Conservation (phyloP, 2,888 invertebrate species). For the Troilus luridus region DNA sequence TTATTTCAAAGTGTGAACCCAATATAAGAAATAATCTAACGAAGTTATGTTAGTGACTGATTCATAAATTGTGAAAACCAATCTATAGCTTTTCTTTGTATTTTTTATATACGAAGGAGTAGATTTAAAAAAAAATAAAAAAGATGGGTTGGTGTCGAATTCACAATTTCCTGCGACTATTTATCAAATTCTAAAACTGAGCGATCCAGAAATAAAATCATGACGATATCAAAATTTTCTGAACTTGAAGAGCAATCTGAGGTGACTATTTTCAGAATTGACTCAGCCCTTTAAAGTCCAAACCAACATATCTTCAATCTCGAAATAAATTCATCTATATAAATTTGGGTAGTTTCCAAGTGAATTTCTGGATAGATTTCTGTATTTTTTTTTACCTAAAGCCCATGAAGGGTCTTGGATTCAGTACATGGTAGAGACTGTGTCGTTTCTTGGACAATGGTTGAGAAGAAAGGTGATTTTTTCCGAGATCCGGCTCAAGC, state of each 20-base stretch:
- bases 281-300: neutral
- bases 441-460: too few species aligned
- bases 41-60: neutral
- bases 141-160: neutral
- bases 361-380: neutral
- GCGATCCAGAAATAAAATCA: neutral
- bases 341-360: neutral
- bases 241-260: neutral
- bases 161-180: neutral
- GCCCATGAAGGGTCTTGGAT: too few species aligned
- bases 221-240: conserved; percentile 33
- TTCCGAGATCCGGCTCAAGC: too few species aligned
- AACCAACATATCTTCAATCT: neutral
- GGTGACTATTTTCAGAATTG: conserved; percentile 11
- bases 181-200: conserved; percentile 28
- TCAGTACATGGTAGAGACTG: too few species aligned
- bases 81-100: neutral
- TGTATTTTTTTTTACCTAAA: neutral
- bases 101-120: neutral
- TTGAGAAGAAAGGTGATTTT: too few species aligned
- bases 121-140: neutral
- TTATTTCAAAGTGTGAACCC: neutral
- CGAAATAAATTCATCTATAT: conserved; percentile 3
- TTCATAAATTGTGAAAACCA: neutral
- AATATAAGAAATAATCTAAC: neutral